Conservation (phyloP, 53 echinoderm and acorn worm genomes). For the Pentamera pediparva region DNA sequence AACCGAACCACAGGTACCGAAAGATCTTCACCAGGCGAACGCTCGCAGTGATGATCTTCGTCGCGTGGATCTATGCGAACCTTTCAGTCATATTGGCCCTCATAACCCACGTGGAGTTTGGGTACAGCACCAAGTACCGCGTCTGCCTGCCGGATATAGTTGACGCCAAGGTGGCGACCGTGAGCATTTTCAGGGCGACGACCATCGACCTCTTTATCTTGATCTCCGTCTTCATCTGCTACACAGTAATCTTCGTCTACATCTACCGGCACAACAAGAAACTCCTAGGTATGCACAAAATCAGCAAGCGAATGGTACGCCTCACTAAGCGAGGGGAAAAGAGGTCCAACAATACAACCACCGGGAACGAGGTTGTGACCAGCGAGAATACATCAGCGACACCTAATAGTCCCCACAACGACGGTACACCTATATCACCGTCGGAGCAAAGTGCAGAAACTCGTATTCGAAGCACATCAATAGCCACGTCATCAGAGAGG, state of each 20-base stretch:
- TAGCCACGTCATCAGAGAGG: no score
- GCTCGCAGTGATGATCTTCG: constrained; percentile 16
- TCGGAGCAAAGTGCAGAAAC: no score
- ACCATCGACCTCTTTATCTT: constrained; percentile 16
- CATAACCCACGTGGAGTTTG: constrained; percentile 5
- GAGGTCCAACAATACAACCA: no score
- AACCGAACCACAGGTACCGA: constrained; percentile 32
- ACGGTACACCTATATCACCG: no score
- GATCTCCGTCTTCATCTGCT: background rate
- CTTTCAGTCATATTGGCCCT: background rate
- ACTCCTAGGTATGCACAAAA: constrained; percentile 26
- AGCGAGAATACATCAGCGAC: no score
- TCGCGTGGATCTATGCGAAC: constrained; percentile 31
- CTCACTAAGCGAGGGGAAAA: no score
- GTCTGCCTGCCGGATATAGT: constrained; percentile 32
- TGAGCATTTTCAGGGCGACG: constrained; percentile 15
- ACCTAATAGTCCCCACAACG: no score
- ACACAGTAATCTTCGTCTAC: constrained; percentile 37
- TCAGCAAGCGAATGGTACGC: no score
- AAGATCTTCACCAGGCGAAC: constrained; percentile 30
- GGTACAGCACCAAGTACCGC: constrained; percentile 31
- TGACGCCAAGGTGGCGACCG: background rate
- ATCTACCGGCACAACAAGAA: constrained; percentile 42
- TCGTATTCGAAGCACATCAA: no score
- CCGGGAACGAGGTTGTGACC: no score